Base-by-base conservation (phyloP, 2,888 invertebrate genomes). In the Harpalus rufipes region DNA sequence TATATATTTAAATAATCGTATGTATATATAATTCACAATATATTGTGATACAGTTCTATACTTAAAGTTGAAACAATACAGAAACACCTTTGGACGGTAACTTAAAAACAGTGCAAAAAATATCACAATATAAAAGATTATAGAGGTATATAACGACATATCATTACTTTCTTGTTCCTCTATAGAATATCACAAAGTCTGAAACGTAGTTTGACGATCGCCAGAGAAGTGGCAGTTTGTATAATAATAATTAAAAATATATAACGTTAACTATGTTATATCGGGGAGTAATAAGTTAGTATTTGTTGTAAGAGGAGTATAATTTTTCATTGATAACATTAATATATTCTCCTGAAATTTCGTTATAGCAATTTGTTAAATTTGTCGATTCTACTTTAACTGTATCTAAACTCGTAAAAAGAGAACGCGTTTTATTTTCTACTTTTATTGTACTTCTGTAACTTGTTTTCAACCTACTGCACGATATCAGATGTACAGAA, bases 41-140 rank as follows among this genome's bases (percentile, higher is more conserved):
- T 80, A 18, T 41, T 80, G 59, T 58, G 59, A 59, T 63, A 80
- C 80, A 81, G 21, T 21, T 84, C 25, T 61, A 74, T 78, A 84
- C 14, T 78, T 59, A 78, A 63, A 39, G 21, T 63, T 44, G 51
- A 78, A 84, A 63, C 41, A n/a, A 80, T 80, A 80, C 32, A 61
- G 61, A 80, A 44, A 63, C 41, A 78, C 51, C 51, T 56, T 65
- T 85, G 85, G 85, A 85, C 85, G 85, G 85, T 65, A 80, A 85
- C 79, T 63, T 51, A 85, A 85, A 72, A 51, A 80, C 61, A 84
- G 68, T 79, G 80, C 84, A 85, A 85, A 85, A 85, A 85, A 85
- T 85, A 85, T 85, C 85, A 85, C 85, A 85, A 85, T 85, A 58
- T 79, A 85, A 65, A 76, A 81, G 81, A 81, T 68, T 65, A 68